Conservation (phyloP, 2,888 invertebrate species). For the Cynaeus angustus region DNA sequence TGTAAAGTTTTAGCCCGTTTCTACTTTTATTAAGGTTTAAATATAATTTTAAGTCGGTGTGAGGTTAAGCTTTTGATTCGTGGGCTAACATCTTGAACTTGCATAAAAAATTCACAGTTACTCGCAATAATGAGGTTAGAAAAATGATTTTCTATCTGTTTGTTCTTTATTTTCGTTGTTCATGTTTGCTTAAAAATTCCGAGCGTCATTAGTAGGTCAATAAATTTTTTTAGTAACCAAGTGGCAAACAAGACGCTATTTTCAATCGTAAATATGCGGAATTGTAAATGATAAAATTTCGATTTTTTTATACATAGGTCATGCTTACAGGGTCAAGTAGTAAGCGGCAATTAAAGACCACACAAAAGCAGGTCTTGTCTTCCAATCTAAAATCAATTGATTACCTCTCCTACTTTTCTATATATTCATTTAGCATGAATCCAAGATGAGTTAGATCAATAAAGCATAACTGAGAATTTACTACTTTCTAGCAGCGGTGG, state of each 20-base stretch:
- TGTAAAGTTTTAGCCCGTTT: neutral
- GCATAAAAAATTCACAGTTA: constrained; percentile 25
- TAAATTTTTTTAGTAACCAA: constrained; percentile 8
- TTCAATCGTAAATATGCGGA: neutral
- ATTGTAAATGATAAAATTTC: neutral
- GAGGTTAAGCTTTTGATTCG: constrained; percentile 13
- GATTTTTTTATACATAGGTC: neutral
- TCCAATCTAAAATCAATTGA: constrained; percentile 23
- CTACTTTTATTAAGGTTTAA: neutral
- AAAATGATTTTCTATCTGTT: neutral
- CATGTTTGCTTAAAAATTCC: constrained; percentile 20
- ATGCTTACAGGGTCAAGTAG: constrained; percentile 7
- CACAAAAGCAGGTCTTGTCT: constrained; percentile 13
- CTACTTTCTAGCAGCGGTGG: neutral
- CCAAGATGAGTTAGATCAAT: constrained; percentile 10
- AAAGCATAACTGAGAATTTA: constrained; percentile 3
- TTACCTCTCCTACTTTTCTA: constrained; percentile 1
- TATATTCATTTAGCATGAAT: constrained; percentile 5
- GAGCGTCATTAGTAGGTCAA: constrained; percentile 20
- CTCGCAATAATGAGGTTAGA: constrained; percentile 9
- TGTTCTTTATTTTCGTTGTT: constrained; percentile 1
- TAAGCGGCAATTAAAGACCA: constrained; percentile 1
- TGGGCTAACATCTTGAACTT: neutral
- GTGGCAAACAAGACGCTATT: neutral
- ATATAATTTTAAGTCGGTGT: neutral